A percentile compares a stretch with the other conserved stretches of the same genome.
These are phyloP conservation scores for Myotis lucifugus DNA, from an alignment of 2,113 vertebrate species.

Conservation along the genomic window DNA sequence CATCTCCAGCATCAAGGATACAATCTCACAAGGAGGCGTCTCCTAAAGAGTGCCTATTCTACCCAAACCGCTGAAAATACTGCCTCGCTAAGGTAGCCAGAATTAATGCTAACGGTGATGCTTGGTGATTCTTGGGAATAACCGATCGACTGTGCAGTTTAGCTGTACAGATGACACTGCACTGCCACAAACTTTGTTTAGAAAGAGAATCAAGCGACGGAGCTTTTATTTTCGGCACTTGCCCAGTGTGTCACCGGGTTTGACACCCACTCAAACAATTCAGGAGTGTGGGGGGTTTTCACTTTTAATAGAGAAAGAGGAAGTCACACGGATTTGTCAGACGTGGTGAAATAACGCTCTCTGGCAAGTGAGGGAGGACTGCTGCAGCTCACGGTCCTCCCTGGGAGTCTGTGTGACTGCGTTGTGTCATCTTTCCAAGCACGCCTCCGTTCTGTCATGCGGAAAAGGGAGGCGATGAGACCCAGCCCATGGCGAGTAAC, in stretches of 20 bases:
- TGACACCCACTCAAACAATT: conserved; percentile 58
- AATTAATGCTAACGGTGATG: conserved; percentile 38
- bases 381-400: background rate
- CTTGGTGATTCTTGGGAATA: conserved; percentile 18
- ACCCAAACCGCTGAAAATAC: background rate
- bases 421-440: background rate
- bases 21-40: background rate
- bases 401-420: background rate
- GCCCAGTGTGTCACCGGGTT: conserved; percentile 44
- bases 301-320: conserved; percentile 25
- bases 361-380: background rate
- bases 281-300: background rate
- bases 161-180: background rate
- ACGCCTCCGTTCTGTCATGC: background rate
- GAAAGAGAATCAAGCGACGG: conserved; percentile 50
- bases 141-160: background rate
- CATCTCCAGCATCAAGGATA: background rate
- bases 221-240: conserved; percentile 54
- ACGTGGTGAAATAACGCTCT: conserved; percentile 26
- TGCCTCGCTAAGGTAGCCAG: conserved; percentile 19
- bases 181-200: conserved; percentile 43
- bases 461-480: background rate
- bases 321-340: conserved; percentile 8
- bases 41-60: background rate
- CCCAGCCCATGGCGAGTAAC: background rate